A percentile compares a stretch with the other conserved stretches of the same genome.
phyloP scores from a whole-genome alignment of 2,888 invertebrate species.

The Oscheius sp. region DNA sequence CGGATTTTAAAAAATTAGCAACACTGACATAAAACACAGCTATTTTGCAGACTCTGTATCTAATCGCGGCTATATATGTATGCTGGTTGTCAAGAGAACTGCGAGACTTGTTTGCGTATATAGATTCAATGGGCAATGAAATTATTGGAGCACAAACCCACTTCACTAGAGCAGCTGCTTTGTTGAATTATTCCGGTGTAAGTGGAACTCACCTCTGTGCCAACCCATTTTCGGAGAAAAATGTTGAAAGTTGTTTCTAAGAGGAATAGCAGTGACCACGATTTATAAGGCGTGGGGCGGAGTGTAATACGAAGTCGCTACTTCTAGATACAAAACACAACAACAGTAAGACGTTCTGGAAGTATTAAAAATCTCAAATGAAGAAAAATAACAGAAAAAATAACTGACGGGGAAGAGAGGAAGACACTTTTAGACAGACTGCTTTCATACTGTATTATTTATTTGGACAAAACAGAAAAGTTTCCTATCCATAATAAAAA shows the following conservation, averaged over 20 bases:
- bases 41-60: too few species aligned
- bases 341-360: neutral
- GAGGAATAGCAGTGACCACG: constrained; percentile 22
- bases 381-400: neutral
- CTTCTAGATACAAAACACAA: neutral
- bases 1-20: neutral
- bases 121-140: neutral
- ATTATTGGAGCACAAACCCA: neutral
- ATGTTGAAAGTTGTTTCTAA: neutral
- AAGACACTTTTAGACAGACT: neutral
- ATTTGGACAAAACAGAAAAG: too few species aligned
- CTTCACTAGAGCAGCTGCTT: neutral
- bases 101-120: neutral
- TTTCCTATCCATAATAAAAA: too few species aligned
- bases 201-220: constrained; percentile 27
- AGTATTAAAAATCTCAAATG: neutral
- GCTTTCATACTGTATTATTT: too few species aligned
- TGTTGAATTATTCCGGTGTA: too few species aligned
- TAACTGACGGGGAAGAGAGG: neutral
- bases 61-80: too few species aligned
- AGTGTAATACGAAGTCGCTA: constrained; percentile 22
- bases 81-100: neutral
- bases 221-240: constrained; percentile 12
- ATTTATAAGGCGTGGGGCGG: constrained; percentile 23
- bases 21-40: too few species aligned